Percentiles rank a stretch among this genome's conserved stretches.
These are phyloP conservation scores for Orthonevra nobilis DNA, from an alignment of 2,888 invertebrate species.

Conservation along the genomic window DNA sequence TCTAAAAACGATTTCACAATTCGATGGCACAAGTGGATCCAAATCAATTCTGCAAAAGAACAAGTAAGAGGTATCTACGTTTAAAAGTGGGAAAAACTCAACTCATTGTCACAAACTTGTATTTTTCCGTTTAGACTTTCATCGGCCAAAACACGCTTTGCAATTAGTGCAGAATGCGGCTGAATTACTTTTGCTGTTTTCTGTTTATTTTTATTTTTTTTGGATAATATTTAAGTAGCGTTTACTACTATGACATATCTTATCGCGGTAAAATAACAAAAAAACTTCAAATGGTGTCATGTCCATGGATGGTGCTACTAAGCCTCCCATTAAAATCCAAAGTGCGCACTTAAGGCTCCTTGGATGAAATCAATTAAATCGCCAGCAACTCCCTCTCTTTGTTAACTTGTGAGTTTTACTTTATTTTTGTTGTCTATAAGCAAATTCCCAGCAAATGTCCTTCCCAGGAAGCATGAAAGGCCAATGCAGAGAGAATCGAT, in stretches of 20 bases:
- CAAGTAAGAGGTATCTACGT: no score
- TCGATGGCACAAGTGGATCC: no score
- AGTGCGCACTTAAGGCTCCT: constrained; percentile 56
- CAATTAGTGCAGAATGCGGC: no score
- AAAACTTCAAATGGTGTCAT: constrained; percentile 53
- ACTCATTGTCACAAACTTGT: no score
- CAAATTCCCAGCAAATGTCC: constrained; percentile 56
- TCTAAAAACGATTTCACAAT: no score
- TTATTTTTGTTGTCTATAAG: constrained; percentile 10
- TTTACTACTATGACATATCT: constrained; percentile 54
- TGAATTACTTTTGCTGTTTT: no score
- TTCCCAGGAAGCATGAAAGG: constrained; percentile 37
- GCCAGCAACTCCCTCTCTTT: constrained; percentile 32
- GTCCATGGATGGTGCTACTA: constrained; percentile 26
- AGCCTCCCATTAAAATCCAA: constrained; percentile 40
- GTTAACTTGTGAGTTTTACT: constrained; percentile 12
- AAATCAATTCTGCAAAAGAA: no score
- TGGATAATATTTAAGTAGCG: constrained; percentile 22
- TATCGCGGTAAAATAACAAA: constrained; percentile 47
- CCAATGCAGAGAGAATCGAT: constrained; percentile 24
- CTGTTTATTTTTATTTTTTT: no score
- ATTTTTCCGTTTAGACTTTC: no score
- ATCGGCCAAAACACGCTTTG: no score
- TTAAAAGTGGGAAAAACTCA: no score
- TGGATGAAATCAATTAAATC: constrained; percentile 60